Evolutionary conservation across 64 coral and sea anemone genomes (phyloP), one percentile per base, ranked within the genome.

Genomic region (Platygyra sinensis): DNA sequence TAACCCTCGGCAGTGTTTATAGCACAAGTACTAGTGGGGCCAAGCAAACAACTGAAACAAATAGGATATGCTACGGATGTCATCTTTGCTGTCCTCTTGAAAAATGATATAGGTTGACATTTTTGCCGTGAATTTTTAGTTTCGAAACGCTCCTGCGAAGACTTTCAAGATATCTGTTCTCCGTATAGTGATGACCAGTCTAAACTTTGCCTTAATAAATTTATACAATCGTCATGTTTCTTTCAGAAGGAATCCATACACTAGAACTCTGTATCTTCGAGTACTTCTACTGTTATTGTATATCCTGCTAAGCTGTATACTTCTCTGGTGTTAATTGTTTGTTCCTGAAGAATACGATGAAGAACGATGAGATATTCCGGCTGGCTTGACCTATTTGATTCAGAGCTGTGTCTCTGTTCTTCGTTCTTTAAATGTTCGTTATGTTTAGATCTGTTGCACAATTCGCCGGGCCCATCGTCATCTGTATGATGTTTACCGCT

Each of bases 191-290:
- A 8, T 2, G 54, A 57, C 54, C 54, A 57, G 3, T 46, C 42
- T 46, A 13, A 57, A 1, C 8, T 57, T 10, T 57, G 11, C 15
- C 10, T 57, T 57, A 0, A 14, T 57, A 12, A 1, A 57, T 57
- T 69, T 11, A 69, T 27, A 25, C n/a, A 69, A n/a, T 27, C 65
- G 11, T n/a, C 22, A n/a, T 11, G 25, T 11, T 69, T 24, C 10
- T 69, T 69, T 69, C 11, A 5, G 42, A 46, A 46, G 42, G 42
- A 46, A 46, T 46, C 42, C 42, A 46, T 46, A 46, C 3, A 46
- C 59, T 83, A 83, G 0, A 83, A 42, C 31, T 83, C 80, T 12
- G 80, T 83, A 42, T 83, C 80, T 62, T 83, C 80, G 19, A 83
- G 80, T 31, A 83, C 80, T 20, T 83, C 80, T 65, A 83, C 80